phyloP scores from a whole-genome alignment of 2,797 vertebrate species.

The Typhlichthys eigenmanni region DNA sequence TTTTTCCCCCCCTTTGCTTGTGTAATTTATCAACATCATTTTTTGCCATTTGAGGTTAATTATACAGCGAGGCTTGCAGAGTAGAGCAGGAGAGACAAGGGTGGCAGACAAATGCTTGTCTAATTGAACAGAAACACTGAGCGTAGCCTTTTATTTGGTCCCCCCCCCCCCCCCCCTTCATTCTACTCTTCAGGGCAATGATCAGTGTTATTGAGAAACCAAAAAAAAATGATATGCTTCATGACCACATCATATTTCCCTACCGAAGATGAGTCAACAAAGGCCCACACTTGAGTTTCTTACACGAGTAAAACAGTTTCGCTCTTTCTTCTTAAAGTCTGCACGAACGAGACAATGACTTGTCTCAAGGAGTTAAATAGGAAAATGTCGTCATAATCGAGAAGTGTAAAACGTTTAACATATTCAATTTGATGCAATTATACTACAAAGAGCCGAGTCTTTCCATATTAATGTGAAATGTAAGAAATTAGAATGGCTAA shows the following conservation, averaged over 20 bases:
- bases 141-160: constrained; percentile 56
- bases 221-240: constrained; percentile 29
- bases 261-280: constrained; percentile 13
- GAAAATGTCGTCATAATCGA: constrained; percentile 9
- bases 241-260: constrained; percentile 9
- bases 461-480: constrained; percentile 32
- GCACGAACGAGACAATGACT: constrained; percentile 11
- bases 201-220: constrained; percentile 52
- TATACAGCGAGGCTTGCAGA: constrained; percentile 73
- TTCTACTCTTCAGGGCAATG: constrained; percentile 56
- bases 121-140: constrained; percentile 78
- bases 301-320: background rate
- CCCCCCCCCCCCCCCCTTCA: constrained; percentile 42
- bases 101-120: constrained; percentile 75
- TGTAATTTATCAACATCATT: constrained; percentile 82
- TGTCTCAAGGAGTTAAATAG: background rate
- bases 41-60: constrained; percentile 80
- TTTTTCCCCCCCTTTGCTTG: constrained; percentile 47
- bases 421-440: constrained; percentile 48
- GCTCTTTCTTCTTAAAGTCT: background rate
- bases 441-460: constrained; percentile 38
- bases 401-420: constrained; percentile 18
- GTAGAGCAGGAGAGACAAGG: constrained; percentile 73
- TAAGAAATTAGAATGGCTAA: constrained; percentile 55
- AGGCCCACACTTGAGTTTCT: background rate